Conservation (phyloP, 2,888 invertebrate species). For the Lycocerus yunnanus region DNA sequence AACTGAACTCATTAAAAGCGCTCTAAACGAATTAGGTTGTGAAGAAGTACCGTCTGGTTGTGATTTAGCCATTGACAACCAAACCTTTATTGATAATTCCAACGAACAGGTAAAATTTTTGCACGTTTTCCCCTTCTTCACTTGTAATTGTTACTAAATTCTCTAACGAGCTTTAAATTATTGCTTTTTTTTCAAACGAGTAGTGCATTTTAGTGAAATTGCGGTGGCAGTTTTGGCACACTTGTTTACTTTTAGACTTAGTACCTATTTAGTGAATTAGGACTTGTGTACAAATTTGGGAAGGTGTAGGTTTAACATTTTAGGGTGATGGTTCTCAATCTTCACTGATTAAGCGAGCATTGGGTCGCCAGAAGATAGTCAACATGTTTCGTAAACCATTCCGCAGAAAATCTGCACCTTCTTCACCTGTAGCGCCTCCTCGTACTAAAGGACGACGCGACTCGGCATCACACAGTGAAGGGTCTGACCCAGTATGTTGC, state of each 20-base stretch:
- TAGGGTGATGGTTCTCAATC: constrained; percentile 61
- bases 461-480: constrained; percentile 53
- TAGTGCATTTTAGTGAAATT: background rate
- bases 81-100: constrained; percentile 66
- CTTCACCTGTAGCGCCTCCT: constrained; percentile 66
- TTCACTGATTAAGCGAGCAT: constrained; percentile 61
- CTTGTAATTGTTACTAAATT: background rate
- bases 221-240: background rate
- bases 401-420: constrained; percentile 69
- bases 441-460: constrained; percentile 54
- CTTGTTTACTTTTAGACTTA: background rate
- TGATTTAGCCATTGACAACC: constrained; percentile 67
- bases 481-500: constrained; percentile 52
- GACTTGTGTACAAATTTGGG: background rate
- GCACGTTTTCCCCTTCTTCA: background rate
- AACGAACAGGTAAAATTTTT: constrained; percentile 66
- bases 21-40: constrained; percentile 85
- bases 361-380: constrained; percentile 65
- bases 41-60: constrained; percentile 87
- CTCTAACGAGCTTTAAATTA: background rate
- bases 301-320: constrained; percentile 34
- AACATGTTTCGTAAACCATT: constrained; percentile 70
- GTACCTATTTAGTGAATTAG: background rate
- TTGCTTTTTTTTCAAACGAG: background rate
- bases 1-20: constrained; percentile 80